These are phyloP conservation scores for Sminthurinus signatus DNA, from an alignment of 1,140 invertebrate species.

Conservation along the genomic window DNA sequence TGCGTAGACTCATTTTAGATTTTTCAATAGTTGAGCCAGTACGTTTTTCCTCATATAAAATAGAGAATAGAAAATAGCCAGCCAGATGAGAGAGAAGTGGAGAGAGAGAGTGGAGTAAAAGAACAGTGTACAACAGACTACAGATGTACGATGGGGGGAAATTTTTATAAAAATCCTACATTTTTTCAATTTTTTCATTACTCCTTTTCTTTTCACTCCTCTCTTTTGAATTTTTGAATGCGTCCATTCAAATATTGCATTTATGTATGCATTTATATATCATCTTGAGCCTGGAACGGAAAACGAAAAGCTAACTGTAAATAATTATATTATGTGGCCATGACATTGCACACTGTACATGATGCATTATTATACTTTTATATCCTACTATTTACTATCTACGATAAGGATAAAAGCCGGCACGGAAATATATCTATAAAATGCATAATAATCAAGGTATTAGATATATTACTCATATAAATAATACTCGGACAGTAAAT, in stretches of 20 bases:
- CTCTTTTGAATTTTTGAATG: too few species aligned
- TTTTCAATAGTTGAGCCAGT: too few species aligned
- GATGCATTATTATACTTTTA: too few species aligned
- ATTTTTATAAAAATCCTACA: neutral
- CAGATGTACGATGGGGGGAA: neutral
- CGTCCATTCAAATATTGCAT: neutral
- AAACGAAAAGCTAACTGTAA: neutral
- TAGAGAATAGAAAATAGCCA: neutral
- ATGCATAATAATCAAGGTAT: too few species aligned
- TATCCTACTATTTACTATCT: too few species aligned
- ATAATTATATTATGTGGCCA: too few species aligned
- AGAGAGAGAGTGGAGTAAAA: neutral
- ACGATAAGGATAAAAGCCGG: too few species aligned
- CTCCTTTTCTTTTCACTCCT: neutral
- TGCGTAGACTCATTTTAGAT: too few species aligned
- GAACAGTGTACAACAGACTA: neutral
- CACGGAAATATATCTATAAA: too few species aligned
- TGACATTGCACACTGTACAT: too few species aligned
- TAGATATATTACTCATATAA: neutral
- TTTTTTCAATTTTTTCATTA: slow-evolving; percentile 3
- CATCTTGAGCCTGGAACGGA: neutral
- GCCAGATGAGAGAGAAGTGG: neutral
- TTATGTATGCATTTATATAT: too few species aligned
- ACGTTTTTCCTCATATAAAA: too few species aligned
- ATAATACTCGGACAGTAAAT: neutral